These are phyloP conservation scores for Mythimna loreyi DNA, from an alignment of 2,888 invertebrate species.

Conservation along the genomic window DNA sequence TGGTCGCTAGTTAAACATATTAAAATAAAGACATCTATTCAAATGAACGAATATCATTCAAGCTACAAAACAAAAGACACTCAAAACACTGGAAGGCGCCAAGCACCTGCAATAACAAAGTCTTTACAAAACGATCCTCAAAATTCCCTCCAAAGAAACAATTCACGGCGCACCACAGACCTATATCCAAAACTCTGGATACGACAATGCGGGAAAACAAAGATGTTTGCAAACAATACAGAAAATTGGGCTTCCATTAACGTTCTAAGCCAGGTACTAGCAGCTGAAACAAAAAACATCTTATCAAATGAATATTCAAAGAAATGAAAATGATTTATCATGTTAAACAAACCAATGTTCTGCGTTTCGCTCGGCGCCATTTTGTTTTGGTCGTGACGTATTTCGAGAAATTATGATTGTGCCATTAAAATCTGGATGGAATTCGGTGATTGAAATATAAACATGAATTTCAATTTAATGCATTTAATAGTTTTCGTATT, in stretches of 20 bases:
- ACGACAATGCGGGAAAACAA: constrained; percentile 50
- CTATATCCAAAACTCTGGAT: constrained; percentile 11
- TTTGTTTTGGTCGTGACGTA: constrained; percentile 42
- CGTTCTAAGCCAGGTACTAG: constrained; percentile 56
- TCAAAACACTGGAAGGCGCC: neutral
- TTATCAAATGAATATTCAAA: constrained; percentile 75
- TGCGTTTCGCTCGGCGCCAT: constrained; percentile 16
- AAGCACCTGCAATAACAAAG: neutral
- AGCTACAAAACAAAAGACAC: neutral
- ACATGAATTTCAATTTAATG: neutral
- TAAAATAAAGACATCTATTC: neutral
- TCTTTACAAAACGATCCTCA: constrained; percentile 1
- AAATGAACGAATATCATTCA: too few species aligned
- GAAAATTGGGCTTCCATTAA: constrained; percentile 60
- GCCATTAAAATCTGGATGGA: constrained; percentile 16
- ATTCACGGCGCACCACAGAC: constrained; percentile 12
- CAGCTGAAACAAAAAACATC: constrained; percentile 64
- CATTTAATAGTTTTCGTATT: neutral
- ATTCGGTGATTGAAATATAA: constrained; percentile 19
- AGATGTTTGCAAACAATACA: constrained; percentile 60
- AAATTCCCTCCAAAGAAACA: neutral
- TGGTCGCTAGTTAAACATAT: too few species aligned
- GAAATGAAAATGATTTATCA: constrained; percentile 74
- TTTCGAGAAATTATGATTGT: constrained; percentile 49
- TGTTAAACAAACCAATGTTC: constrained; percentile 60